phyloP scores from a whole-genome alignment of 2,113 vertebrate species.

The Dicrurus megarhynchus region DNA sequence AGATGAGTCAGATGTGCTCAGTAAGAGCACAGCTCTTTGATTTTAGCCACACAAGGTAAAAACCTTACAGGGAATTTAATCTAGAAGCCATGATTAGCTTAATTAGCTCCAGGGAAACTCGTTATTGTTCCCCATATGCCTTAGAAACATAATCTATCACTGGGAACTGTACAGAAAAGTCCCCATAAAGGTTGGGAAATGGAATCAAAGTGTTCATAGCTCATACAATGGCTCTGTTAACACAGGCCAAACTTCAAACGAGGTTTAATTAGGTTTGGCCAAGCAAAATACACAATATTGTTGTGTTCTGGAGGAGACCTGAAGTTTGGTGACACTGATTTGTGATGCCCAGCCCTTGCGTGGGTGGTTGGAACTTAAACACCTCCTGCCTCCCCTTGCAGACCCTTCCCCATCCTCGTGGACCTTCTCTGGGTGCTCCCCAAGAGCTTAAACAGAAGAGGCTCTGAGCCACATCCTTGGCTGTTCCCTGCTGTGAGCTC shows the following conservation, averaged over 20 bases:
- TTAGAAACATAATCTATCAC: background rate
- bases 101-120: conserved; percentile 42
- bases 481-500: background rate
- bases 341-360: accelerated
- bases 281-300: background rate
- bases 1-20: background rate
- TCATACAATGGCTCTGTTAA: background rate
- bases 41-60: background rate
- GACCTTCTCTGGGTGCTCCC: background rate
- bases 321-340: background rate
- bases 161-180: background rate
- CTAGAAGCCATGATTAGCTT: conserved; percentile 16
- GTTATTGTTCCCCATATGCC: conserved; percentile 27
- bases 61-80: background rate
- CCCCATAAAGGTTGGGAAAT: conserved; percentile 18
- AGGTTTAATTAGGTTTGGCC: background rate
- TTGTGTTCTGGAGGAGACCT: background rate
- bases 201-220: background rate
- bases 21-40: background rate
- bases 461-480: background rate
- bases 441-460: background rate
- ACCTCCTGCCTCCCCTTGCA: background rate
- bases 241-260: background rate
- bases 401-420: background rate
- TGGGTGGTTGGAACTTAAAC: background rate